phyloP scores from a whole-genome alignment of 2,888 invertebrate species.

The Lysandra coridon region DNA sequence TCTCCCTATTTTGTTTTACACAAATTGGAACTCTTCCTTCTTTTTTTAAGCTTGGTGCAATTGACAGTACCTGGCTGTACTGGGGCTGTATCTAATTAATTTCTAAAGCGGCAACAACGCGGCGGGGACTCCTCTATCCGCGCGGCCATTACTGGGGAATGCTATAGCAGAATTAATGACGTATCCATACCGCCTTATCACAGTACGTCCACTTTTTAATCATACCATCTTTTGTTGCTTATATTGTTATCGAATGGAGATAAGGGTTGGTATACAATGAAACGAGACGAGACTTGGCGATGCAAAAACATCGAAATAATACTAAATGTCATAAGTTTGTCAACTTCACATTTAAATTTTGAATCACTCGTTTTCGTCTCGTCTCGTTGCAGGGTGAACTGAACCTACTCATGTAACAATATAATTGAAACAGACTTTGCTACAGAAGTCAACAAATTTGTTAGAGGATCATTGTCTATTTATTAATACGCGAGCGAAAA shows the following conservation, averaged over 20 bases:
- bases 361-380: no score
- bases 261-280: background rate
- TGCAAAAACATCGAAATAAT: background rate
- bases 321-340: no score
- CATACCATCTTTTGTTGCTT: conserved; percentile 20
- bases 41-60: background rate
- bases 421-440: no score
- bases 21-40: background rate
- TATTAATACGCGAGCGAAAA: no score
- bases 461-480: no score
- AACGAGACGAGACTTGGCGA: background rate
- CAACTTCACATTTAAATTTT: no score
- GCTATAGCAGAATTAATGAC: conserved; percentile 54
- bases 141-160: conserved; percentile 49
- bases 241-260: conserved; percentile 1
- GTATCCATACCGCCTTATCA: conserved; percentile 33
- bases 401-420: no score
- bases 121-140: conserved; percentile 43
- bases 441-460: no score
- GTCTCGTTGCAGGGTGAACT: no score
- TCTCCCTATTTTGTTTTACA: background rate
- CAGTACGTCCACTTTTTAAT: conserved; percentile 16
- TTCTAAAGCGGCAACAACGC: conserved; percentile 50
- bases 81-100: conserved; percentile 62
- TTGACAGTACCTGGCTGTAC: conserved; percentile 35